Base-by-base conservation (phyloP, 2,113 vertebrate genomes). In the Sinocyclocheilus rhinocerous region DNA sequence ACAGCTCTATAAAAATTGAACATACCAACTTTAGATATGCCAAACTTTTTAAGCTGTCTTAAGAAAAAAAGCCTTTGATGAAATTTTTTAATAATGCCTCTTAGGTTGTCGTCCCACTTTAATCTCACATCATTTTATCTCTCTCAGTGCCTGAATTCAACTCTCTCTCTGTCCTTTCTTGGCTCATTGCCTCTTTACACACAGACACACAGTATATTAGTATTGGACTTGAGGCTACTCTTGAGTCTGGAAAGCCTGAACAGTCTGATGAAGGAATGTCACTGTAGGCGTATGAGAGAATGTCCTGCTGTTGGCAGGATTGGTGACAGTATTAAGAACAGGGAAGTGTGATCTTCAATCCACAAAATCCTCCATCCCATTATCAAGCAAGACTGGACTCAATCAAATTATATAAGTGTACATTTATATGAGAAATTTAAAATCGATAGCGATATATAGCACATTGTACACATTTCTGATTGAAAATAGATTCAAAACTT, bases 321-420 rank as follows among this genome's bases (percentile, higher is more conserved):
- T 48, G 70, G 18, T 63, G 29, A 42, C 29, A n/a, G 16, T 26
- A 63, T 69, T 15, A 70, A 26, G 18, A 76, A 84, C 18, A n/a
- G 69, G 55, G 9, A 63, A 29, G 55, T 70, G 26, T 72, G 48
- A 76, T 9, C 85, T 70, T 61, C 76, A 85, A 65, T 81, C 45
- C 22, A 57, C 76, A 79, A 72, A 29, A 83, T 26, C 55, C 15
- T 83, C 45, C 29, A 57, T 86, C 67, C 36, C n/a, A 83, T 86
- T 86, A 87, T 76, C 70, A 69, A 24, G 18, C 78, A 89, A 78
- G 83, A 18, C 20, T 83, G 83, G 86, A 33, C 78, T 36, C 36
- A 36, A 36, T 36, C 36, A 36, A 36, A 36, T 77, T 20, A 75
- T 75, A 73, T 4, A 9, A 73, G 18, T 33, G 10, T 73, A 36